Percentiles rank a stretch among this genome's conserved stretches.
phyloP scores from a whole-genome alignment of 1,140 invertebrate species.

The Leptoteleia sp. region DNA sequence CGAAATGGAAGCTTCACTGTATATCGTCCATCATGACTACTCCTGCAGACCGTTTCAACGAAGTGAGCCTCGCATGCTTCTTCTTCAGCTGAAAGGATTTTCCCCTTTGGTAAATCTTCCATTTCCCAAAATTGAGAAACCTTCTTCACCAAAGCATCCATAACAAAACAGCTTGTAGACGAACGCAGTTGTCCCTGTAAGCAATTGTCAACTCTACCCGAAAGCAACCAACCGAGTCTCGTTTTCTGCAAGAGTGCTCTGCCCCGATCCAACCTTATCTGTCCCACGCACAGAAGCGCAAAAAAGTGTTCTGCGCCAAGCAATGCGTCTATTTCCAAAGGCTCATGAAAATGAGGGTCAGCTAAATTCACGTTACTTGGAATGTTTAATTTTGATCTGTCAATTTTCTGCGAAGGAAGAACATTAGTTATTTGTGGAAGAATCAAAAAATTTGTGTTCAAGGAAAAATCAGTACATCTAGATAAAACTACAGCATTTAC shows the following conservation, averaged over 20 bases:
- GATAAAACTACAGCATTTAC: conserved; percentile 16
- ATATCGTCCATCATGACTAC: conserved; percentile 47
- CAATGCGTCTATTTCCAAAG: conserved; percentile 22
- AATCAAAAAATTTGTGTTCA: conserved; percentile 24
- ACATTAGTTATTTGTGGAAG: too few species aligned
- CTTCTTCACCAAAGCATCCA: conserved; percentile 1
- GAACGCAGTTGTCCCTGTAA: neutral
- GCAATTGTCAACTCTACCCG: neutral
- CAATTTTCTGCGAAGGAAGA: too few species aligned
- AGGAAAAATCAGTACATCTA: conserved; percentile 18
- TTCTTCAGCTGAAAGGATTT: conserved; percentile 55
- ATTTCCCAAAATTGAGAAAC: conserved; percentile 67
- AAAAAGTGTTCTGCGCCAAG: conserved; percentile 35
- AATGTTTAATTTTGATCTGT: too few species aligned
- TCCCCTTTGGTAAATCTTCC: conserved; percentile 57
- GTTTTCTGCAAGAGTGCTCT: conserved; percentile 33
- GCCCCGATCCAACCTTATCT: conserved; percentile 21
- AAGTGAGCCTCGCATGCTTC: conserved; percentile 64
- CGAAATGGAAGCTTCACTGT: conserved; percentile 64
- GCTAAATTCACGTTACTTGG: conserved; percentile 2
- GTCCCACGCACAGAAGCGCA: conserved; percentile 24
- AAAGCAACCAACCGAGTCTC: conserved; percentile 36
- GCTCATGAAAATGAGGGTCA: conserved; percentile 42
- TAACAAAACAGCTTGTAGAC: conserved; percentile 16
- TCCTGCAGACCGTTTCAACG: conserved; percentile 32